Evolutionary conservation across 1,140 invertebrate genomes (phyloP).

Genomic region (Drosophila novamexicana): DNA sequence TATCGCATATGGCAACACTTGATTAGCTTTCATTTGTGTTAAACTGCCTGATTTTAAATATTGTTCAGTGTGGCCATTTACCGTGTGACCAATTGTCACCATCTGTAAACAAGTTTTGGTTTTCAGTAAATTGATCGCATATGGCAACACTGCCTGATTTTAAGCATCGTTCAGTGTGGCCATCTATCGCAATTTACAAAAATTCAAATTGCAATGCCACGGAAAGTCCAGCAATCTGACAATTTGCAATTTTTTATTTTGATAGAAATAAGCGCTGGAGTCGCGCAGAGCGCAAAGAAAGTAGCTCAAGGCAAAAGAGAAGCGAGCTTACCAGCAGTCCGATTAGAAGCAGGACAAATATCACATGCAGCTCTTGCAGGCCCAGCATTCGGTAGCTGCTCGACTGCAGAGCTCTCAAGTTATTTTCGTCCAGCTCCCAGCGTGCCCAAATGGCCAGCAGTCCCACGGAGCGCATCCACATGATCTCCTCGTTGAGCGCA

Average conservation of each 20-base stretch:
- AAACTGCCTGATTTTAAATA: no score
- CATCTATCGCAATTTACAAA: no score
- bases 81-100: no score
- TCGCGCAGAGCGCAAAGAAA: constrained; percentile 15
- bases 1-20: no score
- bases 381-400: constrained; percentile 36
- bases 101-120: no score
- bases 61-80: no score
- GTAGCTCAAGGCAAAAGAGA: constrained; percentile 52
- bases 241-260: background rate
- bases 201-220: no score
- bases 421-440: constrained; percentile 52
- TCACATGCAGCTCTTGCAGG: constrained; percentile 44
- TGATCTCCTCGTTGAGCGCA: constrained; percentile 67
- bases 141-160: no score
- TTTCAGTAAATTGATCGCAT: no score
- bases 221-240: no score
- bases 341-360: constrained; percentile 44
- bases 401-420: constrained; percentile 1
- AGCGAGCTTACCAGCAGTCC: constrained; percentile 38
- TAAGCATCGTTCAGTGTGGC: background rate
- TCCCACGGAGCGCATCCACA: constrained; percentile 65
- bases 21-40: no score
- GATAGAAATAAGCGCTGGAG: constrained; percentile 15
- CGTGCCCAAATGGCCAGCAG: constrained; percentile 53